These are phyloP conservation scores for Beris morrisii DNA, from an alignment of 2,888 invertebrate genomes.

Conservation along the genomic window DNA sequence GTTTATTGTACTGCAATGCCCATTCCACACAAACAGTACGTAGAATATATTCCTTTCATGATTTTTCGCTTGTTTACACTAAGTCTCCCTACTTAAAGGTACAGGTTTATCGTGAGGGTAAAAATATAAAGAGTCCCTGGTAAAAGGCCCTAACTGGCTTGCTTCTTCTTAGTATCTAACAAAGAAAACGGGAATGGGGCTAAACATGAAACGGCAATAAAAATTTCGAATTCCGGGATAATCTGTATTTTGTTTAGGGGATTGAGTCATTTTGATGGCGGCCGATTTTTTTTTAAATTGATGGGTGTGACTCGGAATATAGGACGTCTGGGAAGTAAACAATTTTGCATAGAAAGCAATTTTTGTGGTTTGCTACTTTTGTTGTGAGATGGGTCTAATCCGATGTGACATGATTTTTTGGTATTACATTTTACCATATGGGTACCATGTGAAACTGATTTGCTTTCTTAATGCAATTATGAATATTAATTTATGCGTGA, in stretches of 20 bases:
- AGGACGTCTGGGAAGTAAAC: too few relatives aligned
- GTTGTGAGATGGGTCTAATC: too few relatives aligned
- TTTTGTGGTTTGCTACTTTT: too few relatives aligned
- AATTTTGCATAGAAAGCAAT: too few relatives aligned
- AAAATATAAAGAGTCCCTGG: conserved; percentile 9
- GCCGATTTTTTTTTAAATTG: neutral
- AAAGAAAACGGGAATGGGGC: conserved; percentile 19
- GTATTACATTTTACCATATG: too few relatives aligned
- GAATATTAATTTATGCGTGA: too few relatives aligned
- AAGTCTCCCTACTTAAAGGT: conserved; percentile 20
- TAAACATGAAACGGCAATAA: conserved; percentile 34
- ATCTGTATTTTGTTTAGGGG: conserved; percentile 26
- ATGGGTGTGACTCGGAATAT: too few relatives aligned
- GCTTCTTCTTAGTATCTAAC: conserved; percentile 22
- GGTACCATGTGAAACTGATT: too few relatives aligned
- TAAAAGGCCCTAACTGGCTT: conserved; percentile 4
- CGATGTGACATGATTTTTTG: too few relatives aligned
- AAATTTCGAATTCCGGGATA: conserved; percentile 34
- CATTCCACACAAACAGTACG: neutral
- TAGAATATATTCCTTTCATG: conserved; percentile 23
- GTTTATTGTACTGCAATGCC: neutral
- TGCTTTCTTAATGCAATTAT: too few relatives aligned
- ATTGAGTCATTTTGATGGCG: neutral
- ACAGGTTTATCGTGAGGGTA: neutral
- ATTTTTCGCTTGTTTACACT: conserved; percentile 31